Evolutionary conservation across 2,888 invertebrate species (phyloP), one percentile per base, ranked within the genome.

Genomic region (Blera fallax): DNA sequence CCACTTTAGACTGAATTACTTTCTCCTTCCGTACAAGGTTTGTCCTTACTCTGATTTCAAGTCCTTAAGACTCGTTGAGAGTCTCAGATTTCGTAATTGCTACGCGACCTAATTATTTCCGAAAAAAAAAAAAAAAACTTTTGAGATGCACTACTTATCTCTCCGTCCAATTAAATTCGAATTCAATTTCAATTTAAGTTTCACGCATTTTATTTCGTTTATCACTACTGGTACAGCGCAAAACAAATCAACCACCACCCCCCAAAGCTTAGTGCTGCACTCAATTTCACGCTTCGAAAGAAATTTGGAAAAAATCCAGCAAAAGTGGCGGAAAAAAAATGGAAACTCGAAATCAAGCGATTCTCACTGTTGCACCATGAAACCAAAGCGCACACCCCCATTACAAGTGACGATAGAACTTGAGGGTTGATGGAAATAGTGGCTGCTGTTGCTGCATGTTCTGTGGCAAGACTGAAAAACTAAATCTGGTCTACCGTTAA

Each of bases 131-230:
- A 27, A n/a, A 48, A 48, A 18, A 50, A 14, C 24, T 24, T 24
- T 21, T 32, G 18, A 69, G 56, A 43, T 56, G 29, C 56, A n/a
- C 43, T 43, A 60, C 72, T 72, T 48, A 73, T 60, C 60, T 54
- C 62, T 78, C 62, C 32, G n/a, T 54, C 40, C 54, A 83, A 78
- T 78, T 67, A 83, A 76, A 67, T 60, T 60, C 50, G 37, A 72
- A 73, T 73, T 62, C 67, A 78, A 83, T 83, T 83, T 78, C 77
- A 67, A 83, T 78, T 78, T 78, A 73, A 83, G 67, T 73, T 83
- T 45, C 65, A 81, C 69, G 80, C 80, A 69, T 81, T 81, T 81
- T 69, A 74, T 74, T 74, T 74, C 62, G 56, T 62, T 74, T 74
- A 81, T 69, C 69, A 54, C 62, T 48, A 21, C 60, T 58, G 45